phyloP scores from a whole-genome alignment of 2,113 vertebrate species.

The Pao palembangensis region DNA sequence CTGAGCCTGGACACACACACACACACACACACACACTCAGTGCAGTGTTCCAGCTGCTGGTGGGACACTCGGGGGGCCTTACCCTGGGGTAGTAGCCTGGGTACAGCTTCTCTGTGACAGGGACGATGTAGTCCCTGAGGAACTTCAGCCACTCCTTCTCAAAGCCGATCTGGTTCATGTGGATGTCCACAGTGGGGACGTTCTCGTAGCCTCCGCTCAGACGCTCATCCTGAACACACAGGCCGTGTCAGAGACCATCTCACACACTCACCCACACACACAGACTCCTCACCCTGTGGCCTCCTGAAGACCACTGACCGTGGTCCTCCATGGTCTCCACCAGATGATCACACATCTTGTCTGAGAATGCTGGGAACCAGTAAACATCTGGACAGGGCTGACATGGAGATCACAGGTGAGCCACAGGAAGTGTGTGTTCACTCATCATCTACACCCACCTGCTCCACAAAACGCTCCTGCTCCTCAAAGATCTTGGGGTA shows the following conservation, averaged over 20 bases:
- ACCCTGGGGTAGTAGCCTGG: slow-evolving; percentile 87
- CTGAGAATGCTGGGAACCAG: slow-evolving; percentile 66
- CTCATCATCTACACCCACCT: slow-evolving; percentile 27
- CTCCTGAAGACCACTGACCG: slow-evolving; percentile 80
- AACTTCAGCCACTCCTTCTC: slow-evolving; percentile 89
- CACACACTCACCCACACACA: not conserved
- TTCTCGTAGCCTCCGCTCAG: slow-evolving; percentile 85
- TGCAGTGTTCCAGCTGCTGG: no score
- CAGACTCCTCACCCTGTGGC: slow-evolving; percentile 56
- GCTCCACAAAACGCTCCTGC: slow-evolving; percentile 27
- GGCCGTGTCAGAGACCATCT: not conserved
- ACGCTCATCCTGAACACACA: slow-evolving; percentile 76
- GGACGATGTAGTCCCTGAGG: slow-evolving; percentile 79
- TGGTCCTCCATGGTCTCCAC: slow-evolving; percentile 80
- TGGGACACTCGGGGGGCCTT: no score
- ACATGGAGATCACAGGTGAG: not conserved
- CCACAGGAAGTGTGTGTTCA: not conserved
- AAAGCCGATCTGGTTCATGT: slow-evolving; percentile 85
- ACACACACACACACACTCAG: not conserved
- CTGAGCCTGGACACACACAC: slow-evolving; percentile 67
- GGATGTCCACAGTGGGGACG: slow-evolving; percentile 87
- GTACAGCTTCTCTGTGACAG: slow-evolving; percentile 82
- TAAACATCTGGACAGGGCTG: slow-evolving; percentile 68
- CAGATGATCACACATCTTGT: slow-evolving; percentile 66
- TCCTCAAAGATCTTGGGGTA: slow-evolving; percentile 64